A percentile compares a stretch with the other conserved stretches of the same genome.
These are phyloP conservation scores for Palythoa grandis DNA, from an alignment of 92 coral and sea anemone genomes.

Conservation along the genomic window DNA sequence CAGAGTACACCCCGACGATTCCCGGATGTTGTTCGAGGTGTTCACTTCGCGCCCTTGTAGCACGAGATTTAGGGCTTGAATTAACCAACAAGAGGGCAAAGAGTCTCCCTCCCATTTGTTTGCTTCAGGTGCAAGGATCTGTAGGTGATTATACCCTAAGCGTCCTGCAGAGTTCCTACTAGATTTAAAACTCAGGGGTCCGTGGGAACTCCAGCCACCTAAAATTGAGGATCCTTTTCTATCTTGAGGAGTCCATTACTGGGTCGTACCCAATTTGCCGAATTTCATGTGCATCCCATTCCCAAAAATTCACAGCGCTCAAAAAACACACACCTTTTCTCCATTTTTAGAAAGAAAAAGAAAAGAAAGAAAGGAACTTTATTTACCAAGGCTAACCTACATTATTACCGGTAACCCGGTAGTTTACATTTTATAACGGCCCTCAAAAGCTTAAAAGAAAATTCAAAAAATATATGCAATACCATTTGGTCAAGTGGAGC, in stretches of 20 bases:
- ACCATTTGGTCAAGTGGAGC: too few species aligned
- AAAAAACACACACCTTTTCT: slow-evolving; percentile 3
- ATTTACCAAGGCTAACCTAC: not conserved
- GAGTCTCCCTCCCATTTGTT: not conserved
- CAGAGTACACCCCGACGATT: too few species aligned
- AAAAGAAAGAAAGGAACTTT: slow-evolving; percentile 5
- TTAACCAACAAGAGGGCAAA: too few species aligned
- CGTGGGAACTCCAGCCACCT: not conserved
- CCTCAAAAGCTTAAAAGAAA: not conserved
- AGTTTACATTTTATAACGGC: slow-evolving; percentile 13
- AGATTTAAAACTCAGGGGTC: not conserved
- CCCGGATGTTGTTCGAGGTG: not conserved
- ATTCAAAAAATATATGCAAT: too few species aligned
- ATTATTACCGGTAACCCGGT: slow-evolving; percentile 3
- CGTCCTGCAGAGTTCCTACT: slow-evolving; percentile 4
- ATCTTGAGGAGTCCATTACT: slow-evolving; percentile 42
- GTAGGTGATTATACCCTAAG: slow-evolving; percentile 1
- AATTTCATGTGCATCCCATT: slow-evolving; percentile 7
- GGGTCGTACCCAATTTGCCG: slow-evolving; percentile 31
- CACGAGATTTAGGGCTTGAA: too few species aligned
- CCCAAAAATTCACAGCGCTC: slow-evolving; percentile 27
- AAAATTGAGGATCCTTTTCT: slow-evolving; percentile 26
- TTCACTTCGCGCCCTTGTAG: too few species aligned
- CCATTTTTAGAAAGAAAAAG: slow-evolving; percentile 22
- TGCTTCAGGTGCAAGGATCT: slow-evolving; percentile 4